These are phyloP conservation scores for Ceyx margarethae DNA, from an alignment of 2,113 vertebrate genomes.

Conservation along the genomic window DNA sequence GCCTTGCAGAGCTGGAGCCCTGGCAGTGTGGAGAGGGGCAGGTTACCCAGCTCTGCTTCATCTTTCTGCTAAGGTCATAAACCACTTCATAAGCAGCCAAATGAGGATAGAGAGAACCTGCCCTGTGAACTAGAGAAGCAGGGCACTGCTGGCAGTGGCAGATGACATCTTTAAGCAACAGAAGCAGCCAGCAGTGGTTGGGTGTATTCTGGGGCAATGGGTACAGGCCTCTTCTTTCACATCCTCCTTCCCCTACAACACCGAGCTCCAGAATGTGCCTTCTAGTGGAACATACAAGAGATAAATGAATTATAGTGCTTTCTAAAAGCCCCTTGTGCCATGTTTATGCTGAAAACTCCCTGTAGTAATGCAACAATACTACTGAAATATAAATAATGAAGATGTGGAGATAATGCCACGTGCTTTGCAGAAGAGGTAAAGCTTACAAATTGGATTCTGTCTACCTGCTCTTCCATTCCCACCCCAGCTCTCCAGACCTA, in stretches of 20 bases:
- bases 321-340: neutral
- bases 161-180: neutral
- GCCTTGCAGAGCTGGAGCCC: conserved; percentile 22
- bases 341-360: neutral
- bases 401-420: neutral
- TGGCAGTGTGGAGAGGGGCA: neutral
- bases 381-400: neutral
- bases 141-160: neutral
- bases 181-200: neutral
- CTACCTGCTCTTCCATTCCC: neutral
- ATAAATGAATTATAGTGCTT: neutral
- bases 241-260: neutral
- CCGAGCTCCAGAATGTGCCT: neutral
- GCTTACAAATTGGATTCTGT: neutral
- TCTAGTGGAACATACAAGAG: neutral
- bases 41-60: conserved; percentile 5
- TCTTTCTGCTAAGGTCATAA: conserved; percentile 47
- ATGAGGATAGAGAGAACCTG: neutral
- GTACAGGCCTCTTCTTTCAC: neutral
- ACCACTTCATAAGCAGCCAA: conserved; percentile 7
- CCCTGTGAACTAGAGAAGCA: neutral
- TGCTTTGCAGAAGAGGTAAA: neutral
- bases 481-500: neutral
- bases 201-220: no score
- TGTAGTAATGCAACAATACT: neutral